Base-by-base conservation (phyloP, 2,797 vertebrate genomes). In the Paramormyrops hopkinsi region DNA sequence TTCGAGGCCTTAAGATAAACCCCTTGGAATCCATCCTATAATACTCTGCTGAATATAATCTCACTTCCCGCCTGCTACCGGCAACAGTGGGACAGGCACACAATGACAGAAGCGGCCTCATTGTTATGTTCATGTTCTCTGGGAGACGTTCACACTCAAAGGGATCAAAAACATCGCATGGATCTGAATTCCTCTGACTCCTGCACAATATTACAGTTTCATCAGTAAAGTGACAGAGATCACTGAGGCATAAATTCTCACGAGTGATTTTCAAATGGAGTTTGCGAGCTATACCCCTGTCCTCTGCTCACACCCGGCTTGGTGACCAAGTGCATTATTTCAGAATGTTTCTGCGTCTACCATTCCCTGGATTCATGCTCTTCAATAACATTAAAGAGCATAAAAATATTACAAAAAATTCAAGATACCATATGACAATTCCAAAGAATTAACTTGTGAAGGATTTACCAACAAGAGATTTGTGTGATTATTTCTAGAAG, bases 161-260 rank as follows among this genome's bases (percentile, higher is more conserved):
- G 53, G 53, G 85, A 87, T 48, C 85, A 17, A 44, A 51, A 54
- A 53, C 83, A 51, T 73, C 29, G 4, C 12, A 17, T 73, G 65
- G 29, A 73, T 53, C 83, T 29, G 83, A 51, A 29, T 25, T 51
- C 46, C 83, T 50, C 83, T 85, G 46, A 14, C 46, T 51, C 50
- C 19, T 25, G 46, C 83, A 86, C 46, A 86, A 86, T 51, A 51
- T 86, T 86, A 86, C 83, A 51, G 22, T 86, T 86, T 51, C 46
- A 53, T 86, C 83, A 86, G 46, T 51, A 86, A 53, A 37, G 17
- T 56, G 25, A 33, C 25, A 56, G 33, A 41, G 50, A 56, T 87
- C 53, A 59, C 29, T n/a, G 53, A 54, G 53, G 85, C 51, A 87
- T 86, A 50, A 87, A 87, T 9, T 54, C 50, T 87, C 29, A 56